Evolutionary conservation across 1,140 invertebrate genomes (phyloP), one percentile per base, ranked within the genome.

Genomic region (Colletes gigas): DNA sequence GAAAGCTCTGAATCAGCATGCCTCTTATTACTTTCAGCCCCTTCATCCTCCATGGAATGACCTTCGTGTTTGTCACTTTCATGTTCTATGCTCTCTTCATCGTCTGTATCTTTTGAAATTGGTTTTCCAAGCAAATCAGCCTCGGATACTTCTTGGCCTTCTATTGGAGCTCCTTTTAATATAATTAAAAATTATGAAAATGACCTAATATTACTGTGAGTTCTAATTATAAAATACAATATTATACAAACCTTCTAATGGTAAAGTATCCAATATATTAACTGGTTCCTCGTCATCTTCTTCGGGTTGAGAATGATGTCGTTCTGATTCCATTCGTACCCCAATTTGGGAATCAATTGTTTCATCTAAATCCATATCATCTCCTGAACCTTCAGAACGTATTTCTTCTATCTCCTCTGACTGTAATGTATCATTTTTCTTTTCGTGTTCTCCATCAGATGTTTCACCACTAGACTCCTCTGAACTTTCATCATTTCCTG

Each of bases 321-420:
- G 85, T 67, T 92, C 90, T 17, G 89, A 78, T 4, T 93, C 92
- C 82, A 92, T 88, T 75, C 92, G 90, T 0, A 93, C 89, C 7
- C 92, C 92, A 47, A 93, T 93, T 70, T 93, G 92, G 7, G 92
- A 92, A 66, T 93, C 92, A 71, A 93, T 93, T 44, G 93, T 93
- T 63, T 93, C 93, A 73, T 93, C 93, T 12, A 93, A 82, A 87
- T 93, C 93, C 93, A 93, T 93, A 68, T 93, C 92, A 54, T 93
- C 92, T 0, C 92, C 92, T 6, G 93, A 93, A 21, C 92, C 92
- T 69, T 93, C 93, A 3, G 92, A 90, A 50, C 88, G 89, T 71
- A 92, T 88, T 67, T 93, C 92, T 81, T 92, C 91, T 70, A 91
- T 84, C 39, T 92, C 91, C 4, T 93, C 91, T 6, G 88, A 78